Evolutionary conservation across 2,113 vertebrate species (phyloP).

Genomic region (Talpa occidentalis): DNA sequence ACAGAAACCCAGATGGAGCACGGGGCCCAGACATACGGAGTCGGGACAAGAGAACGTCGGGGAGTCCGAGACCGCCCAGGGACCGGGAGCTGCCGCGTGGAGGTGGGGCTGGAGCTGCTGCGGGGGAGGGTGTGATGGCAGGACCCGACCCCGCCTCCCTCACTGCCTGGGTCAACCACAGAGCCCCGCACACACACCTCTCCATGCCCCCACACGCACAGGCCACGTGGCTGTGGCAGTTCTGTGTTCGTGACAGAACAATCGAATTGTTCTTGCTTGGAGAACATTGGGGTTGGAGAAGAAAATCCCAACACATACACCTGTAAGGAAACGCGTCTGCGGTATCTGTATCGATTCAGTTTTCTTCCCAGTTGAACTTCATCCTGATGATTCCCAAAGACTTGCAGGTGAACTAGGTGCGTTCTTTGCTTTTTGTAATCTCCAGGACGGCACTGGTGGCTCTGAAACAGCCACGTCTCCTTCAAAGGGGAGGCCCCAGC

Average conservation of each 20-base stretch:
- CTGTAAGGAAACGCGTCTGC: neutral
- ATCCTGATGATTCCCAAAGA: neutral
- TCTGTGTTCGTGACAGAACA: neutral
- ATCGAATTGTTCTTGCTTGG: neutral
- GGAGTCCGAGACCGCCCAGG: too few species aligned
- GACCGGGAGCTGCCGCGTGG: too few species aligned
- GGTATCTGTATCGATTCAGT: neutral
- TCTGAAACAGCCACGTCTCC: too few species aligned
- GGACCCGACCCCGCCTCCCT: neutral
- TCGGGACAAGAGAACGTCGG: neutral
- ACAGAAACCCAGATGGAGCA: neutral
- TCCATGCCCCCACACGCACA: neutral
- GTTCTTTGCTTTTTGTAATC: too few species aligned
- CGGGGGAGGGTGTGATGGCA: rapidly evolving
- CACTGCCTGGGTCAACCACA: too few species aligned
- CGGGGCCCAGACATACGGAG: neutral
- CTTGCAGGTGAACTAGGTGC: neutral
- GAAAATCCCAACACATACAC: neutral
- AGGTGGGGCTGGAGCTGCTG: neutral
- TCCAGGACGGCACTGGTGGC: too few species aligned
- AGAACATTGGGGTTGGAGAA: neutral
- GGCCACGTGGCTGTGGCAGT: neutral
- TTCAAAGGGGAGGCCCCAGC: too few species aligned
- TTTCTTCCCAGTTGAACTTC: neutral
- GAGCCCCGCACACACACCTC: rapidly evolving